Evolutionary conservation across 1,140 invertebrate genomes (phyloP).

Genomic region (Pentalonia nigronervosa): DNA sequence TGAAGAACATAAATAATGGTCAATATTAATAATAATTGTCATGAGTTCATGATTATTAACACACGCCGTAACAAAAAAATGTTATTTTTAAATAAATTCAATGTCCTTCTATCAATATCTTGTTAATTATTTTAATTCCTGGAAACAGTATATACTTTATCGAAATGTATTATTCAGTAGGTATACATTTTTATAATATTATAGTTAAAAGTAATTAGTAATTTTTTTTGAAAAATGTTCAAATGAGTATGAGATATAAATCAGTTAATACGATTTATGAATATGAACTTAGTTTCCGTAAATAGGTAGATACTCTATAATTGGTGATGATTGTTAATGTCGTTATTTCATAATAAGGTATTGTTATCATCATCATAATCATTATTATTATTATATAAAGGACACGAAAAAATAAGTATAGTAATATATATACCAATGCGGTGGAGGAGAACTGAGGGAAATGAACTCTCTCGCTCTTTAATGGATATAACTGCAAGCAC

Average conservation of each 20-base stretch:
- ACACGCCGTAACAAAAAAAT: background rate
- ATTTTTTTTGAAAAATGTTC: background rate
- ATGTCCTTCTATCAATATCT: background rate
- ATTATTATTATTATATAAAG: background rate
- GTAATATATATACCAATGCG: background rate
- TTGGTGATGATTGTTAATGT: background rate
- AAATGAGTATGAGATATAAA: background rate
- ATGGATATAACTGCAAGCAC: constrained; percentile 4
- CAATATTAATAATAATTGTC: background rate
- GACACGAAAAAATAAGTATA: background rate
- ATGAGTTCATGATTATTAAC: too few relatives aligned
- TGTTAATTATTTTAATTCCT: background rate
- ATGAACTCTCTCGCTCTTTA: background rate
- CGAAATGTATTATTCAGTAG: background rate
- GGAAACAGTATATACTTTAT: background rate
- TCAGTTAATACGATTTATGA: background rate
- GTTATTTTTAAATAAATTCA: background rate
- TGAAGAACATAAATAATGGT: background rate
- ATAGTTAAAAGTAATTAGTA: background rate
- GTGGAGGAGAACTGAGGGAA: background rate
- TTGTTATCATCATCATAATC: background rate
- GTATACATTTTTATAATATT: background rate
- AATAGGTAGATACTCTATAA: background rate
- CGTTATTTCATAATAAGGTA: background rate
- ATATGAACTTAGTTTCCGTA: background rate